Evolutionary conservation across 1,140 invertebrate species (phyloP), one percentile per base, ranked within the genome.

Genomic region (Zelostemma sp.): DNA sequence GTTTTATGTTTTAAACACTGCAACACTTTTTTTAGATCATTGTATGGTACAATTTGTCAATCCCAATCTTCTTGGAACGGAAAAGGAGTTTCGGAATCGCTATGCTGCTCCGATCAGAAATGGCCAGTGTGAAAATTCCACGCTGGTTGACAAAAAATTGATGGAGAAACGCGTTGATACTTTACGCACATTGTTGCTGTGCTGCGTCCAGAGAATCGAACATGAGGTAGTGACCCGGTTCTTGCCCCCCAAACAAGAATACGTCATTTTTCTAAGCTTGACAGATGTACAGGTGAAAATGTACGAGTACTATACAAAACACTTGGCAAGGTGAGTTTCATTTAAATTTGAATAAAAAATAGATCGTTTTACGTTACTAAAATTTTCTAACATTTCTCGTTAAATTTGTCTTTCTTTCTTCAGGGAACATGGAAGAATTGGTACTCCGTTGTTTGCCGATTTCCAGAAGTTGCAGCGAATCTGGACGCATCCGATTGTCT

Each of bases 151-250:
- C 83, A 94, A 98, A 0, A 90, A 91, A 54, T 74, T 97, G 11
- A 99, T 99, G 97, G 98, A 97, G 79, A 90, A 94, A 76, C 87
- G 97, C 17, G 95, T 95, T 1, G 96, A 98, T 74, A 94, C 98
- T 28, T 86, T 99, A 6, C 95, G 98, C 80, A 96, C 96, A 80
- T 90, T 97, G 84, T 86, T 99, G 14, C 93, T 95, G 76, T 94
- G 94, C 0, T 94, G 94, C 81, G 94, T 98, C 11, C 88, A 96
- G 88, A 89, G 97, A 25, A 25, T 25, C 21, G 8, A 50, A 50
- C 98, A 97, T 81, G 92, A 90, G 0, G 95, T 97, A 45, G 84
- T 99, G 46, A 93, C 92, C 15, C 95, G 95, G 6, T n/a, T n/a
- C n/a, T n/a, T n/a, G n/a, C n/a, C n/a, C n/a, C n/a, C n/a, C n/a